Evolutionary conservation across 1,140 invertebrate species (phyloP).

Genomic region (Brachionus calyciflorus): DNA sequence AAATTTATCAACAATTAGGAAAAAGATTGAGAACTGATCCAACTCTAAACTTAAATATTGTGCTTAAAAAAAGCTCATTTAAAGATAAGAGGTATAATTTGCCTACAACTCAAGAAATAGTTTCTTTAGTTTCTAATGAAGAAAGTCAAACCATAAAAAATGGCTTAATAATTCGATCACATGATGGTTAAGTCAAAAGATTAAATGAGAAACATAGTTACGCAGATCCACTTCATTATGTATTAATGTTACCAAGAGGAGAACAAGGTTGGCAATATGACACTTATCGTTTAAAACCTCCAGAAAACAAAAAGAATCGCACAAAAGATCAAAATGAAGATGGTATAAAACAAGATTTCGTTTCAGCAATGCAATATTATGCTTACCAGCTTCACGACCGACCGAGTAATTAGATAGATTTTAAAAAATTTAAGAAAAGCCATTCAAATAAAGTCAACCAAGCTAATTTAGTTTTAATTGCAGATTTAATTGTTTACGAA

Average conservation of each 20-base stretch:
- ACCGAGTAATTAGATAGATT: not conserved
- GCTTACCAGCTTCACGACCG: not conserved
- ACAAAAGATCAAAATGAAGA: not conserved
- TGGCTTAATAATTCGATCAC: not conserved
- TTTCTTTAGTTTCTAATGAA: slow-evolving; percentile 53
- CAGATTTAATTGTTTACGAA: not conserved
- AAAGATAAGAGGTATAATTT: slow-evolving; percentile 53
- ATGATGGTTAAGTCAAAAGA: not conserved
- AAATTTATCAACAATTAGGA: not conserved
- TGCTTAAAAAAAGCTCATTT: not conserved
- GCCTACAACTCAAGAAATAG: slow-evolving; percentile 53
- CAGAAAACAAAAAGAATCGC: not conserved
- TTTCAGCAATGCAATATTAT: not conserved
- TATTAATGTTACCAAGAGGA: not conserved
- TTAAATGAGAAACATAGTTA: not conserved
- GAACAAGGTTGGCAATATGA: slow-evolving; percentile 25
- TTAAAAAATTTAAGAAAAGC: not conserved
- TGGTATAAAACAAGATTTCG: not conserved
- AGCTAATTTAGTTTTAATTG: not conserved
- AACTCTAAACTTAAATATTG: not conserved
- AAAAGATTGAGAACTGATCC: not conserved
- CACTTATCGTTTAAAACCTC: not conserved
- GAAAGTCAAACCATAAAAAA: slow-evolving; percentile 2
- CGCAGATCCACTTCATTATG: slow-evolving; percentile 16
- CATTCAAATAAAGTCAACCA: not conserved